Evolutionary conservation across 2,888 invertebrate genomes (phyloP).

Genomic region (Eristalinus aeneus): DNA sequence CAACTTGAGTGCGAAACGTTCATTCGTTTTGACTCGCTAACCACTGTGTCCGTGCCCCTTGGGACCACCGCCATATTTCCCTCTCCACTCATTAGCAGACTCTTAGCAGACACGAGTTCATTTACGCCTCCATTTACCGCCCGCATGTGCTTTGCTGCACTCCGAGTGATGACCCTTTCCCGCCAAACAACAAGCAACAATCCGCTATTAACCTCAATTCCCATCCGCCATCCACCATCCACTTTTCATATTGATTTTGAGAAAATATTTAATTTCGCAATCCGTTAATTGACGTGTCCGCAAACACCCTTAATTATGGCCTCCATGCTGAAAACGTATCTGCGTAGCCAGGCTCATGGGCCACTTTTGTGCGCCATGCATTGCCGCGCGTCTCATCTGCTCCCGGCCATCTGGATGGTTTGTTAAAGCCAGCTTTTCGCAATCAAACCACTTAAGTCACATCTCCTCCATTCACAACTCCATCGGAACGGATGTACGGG

Average conservation of each 20-base stretch:
- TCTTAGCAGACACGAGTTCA: background rate
- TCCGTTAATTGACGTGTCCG: constrained; percentile 52
- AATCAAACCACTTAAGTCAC: constrained; percentile 8
- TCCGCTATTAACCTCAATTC: background rate
- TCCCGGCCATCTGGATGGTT: background rate
- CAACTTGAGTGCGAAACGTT: too few relatives aligned
- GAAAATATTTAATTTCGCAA: constrained; percentile 40
- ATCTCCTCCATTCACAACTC: constrained; percentile 11
- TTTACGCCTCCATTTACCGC: background rate
- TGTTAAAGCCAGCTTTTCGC: background rate
- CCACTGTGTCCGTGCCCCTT: too few relatives aligned
- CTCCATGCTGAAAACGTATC: constrained; percentile 25
- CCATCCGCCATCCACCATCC: background rate
- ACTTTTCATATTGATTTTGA: constrained; percentile 31
- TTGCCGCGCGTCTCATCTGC: background rate
- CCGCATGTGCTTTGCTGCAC: background rate
- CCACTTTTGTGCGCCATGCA: background rate
- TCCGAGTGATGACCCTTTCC: background rate
- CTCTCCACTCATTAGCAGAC: background rate
- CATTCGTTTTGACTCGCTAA: too few relatives aligned
- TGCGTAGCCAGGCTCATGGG: background rate
- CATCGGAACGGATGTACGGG: background rate
- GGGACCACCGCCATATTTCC: too few relatives aligned
- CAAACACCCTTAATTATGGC: constrained; percentile 35
- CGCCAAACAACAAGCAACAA: background rate